phyloP scores from a whole-genome alignment of 2,113 vertebrate genomes.

The Erythrolamprus reginae region DNA sequence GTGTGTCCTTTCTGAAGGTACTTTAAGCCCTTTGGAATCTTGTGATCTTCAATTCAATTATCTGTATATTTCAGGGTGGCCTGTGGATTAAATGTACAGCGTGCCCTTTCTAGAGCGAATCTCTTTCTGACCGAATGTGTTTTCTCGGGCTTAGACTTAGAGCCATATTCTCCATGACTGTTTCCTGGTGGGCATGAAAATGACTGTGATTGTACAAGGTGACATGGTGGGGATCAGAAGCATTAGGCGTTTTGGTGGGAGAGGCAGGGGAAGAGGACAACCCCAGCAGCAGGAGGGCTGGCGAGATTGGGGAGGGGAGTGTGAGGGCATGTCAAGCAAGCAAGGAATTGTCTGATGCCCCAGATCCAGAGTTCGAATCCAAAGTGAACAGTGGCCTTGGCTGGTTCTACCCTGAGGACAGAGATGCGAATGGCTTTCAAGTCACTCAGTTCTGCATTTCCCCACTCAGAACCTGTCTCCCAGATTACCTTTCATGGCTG shows the following conservation, averaged over 20 bases:
- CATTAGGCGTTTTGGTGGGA: neutral
- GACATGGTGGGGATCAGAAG: neutral
- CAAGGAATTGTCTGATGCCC: neutral
- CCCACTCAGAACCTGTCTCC: neutral
- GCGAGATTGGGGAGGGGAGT: neutral
- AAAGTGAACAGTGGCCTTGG: neutral
- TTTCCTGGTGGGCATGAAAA: conserved; percentile 25
- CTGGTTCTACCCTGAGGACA: neutral
- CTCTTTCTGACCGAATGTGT: conserved; percentile 12
- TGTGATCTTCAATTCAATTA: conserved; percentile 59
- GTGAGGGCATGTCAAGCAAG: neutral
- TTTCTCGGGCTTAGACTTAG: conserved; percentile 38
- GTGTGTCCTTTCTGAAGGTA: conserved; percentile 59
- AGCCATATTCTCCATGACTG: conserved; percentile 14
- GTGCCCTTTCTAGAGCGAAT: neutral
- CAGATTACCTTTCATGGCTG: neutral
- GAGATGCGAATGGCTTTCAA: neutral
- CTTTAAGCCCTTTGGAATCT: conserved; percentile 57
- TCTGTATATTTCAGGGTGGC: conserved; percentile 11
- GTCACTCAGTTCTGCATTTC: neutral
- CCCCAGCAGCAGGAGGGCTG: neutral
- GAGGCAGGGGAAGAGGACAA: neutral
- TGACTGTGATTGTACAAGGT: conserved; percentile 5
- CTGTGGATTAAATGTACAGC: conserved; percentile 4
- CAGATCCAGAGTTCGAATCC: neutral